Percentiles rank a stretch among this genome's conserved stretches.
Evolutionary conservation across 2,888 invertebrate genomes (phyloP).

Genomic region (Himalopsyche kuldschensis): DNA sequence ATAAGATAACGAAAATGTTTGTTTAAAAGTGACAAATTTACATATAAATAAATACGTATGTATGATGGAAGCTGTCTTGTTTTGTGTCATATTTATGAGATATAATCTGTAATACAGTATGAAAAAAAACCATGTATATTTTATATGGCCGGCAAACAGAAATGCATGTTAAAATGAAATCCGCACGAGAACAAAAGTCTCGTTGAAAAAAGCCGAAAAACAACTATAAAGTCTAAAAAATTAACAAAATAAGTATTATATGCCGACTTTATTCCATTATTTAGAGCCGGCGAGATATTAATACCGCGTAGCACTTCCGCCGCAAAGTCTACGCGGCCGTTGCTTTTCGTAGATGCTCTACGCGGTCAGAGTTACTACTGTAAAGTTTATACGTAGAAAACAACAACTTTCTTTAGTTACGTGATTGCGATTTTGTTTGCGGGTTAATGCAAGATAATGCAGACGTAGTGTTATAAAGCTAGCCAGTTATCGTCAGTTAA

Average conservation of each 20-base stretch:
- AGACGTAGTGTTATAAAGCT: no score
- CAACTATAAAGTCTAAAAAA: constrained; percentile 10
- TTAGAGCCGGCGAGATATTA: constrained; percentile 28
- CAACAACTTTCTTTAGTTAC: constrained; percentile 15
- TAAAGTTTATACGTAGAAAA: constrained; percentile 2
- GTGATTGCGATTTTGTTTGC: neutral
- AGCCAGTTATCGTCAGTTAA: no score
- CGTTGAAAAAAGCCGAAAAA: neutral
- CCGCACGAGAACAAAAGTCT: neutral
- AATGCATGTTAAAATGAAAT: neutral
- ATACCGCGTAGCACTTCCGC: constrained; percentile 29
- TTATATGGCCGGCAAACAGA: neutral
- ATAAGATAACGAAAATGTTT: no score
- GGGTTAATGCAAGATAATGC: neutral
- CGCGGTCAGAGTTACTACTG: neutral
- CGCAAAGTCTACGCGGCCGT: constrained; percentile 9
- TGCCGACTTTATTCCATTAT: constrained; percentile 24
- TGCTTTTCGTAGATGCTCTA: constrained; percentile 7
- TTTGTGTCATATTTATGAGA: no score
- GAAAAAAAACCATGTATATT: neutral
- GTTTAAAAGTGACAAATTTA: no score
- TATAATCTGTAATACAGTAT: no score
- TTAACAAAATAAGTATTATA: constrained; percentile 11
- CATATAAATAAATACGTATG: no score
- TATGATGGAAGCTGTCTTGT: no score